These are phyloP conservation scores for Callopanchax toddi DNA, from an alignment of 2,113 vertebrate species.

Conservation along the genomic window DNA sequence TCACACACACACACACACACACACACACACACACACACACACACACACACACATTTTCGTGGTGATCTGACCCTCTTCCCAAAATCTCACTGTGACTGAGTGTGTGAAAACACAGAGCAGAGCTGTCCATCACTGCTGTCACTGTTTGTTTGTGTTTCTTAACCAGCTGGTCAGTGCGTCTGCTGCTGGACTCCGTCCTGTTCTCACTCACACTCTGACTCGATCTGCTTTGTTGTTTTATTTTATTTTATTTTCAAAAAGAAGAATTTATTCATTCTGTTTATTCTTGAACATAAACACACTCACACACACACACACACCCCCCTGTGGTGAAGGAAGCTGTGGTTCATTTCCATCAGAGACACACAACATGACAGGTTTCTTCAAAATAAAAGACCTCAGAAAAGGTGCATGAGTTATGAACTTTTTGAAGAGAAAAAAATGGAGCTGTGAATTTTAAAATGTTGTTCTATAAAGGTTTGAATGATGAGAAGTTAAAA, in stretches of 20 bases:
- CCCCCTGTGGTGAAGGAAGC: conserved; percentile 29
- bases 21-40: no score
- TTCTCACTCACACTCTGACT: no score
- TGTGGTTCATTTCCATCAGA: conserved; percentile 15
- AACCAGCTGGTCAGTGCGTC: conserved; percentile 12
- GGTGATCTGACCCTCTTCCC: background rate
- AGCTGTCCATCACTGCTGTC: background rate
- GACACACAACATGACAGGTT: background rate
- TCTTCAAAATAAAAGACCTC: conserved; percentile 61
- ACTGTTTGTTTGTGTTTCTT: background rate
- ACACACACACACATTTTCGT: background rate
- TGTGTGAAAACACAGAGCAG: background rate
- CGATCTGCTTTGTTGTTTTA: no score
- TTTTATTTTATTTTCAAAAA: no score
- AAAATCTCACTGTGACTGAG: background rate
- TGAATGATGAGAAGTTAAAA: no score
- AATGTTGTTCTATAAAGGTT: no score
- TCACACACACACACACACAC: no score
- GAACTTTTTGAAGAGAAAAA: no score
- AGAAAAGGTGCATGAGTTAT: no score
- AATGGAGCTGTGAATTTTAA: no score
- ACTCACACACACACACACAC: background rate
- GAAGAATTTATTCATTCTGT: no score
- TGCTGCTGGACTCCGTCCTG: background rate
- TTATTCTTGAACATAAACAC: no score